A percentile compares a stretch with the other conserved stretches of the same genome.
Conservation (phyloP, 2,888 invertebrate genomes). For the Tridacna crocea region DNA sequence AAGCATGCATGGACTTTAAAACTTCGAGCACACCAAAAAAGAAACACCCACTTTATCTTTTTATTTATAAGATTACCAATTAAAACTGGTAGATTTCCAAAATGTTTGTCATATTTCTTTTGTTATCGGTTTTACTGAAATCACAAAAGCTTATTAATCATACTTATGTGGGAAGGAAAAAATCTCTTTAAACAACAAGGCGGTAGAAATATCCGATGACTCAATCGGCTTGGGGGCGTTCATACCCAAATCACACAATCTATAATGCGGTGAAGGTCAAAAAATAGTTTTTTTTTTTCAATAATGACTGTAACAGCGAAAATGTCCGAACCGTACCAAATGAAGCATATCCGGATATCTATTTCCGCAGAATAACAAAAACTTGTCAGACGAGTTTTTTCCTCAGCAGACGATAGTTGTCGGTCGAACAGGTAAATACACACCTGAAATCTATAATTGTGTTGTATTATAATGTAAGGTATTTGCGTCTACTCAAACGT, state of each 20-base stretch:
- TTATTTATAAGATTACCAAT: background rate
- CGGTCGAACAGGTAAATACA: conserved; percentile 48
- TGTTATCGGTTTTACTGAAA: background rate
- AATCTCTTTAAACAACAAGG: background rate
- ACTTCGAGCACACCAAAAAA: too few species aligned
- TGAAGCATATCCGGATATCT: conserved; percentile 52
- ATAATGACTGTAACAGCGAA: conserved; percentile 6
- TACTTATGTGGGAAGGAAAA: conserved; percentile 11
- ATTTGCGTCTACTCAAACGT: conserved; percentile 45
- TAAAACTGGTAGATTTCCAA: background rate
- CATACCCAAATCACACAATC: background rate
- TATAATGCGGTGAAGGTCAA: background rate
- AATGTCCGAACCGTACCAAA: conserved; percentile 35
- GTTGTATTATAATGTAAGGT: conserved; percentile 23
- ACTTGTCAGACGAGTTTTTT: conserved; percentile 70
- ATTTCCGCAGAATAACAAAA: conserved; percentile 43
- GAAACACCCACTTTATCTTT: background rate
- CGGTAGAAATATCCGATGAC: background rate
- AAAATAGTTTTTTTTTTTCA: background rate
- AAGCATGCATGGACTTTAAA: too few species aligned
- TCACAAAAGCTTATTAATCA: conserved; percentile 3
- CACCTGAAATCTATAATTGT: conserved; percentile 40
- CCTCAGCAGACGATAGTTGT: conserved; percentile 59
- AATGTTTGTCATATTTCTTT: background rate
- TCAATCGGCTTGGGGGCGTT: conserved; percentile 17